Conservation (phyloP, 2,888 invertebrate genomes). For the Trichacis sp. region DNA sequence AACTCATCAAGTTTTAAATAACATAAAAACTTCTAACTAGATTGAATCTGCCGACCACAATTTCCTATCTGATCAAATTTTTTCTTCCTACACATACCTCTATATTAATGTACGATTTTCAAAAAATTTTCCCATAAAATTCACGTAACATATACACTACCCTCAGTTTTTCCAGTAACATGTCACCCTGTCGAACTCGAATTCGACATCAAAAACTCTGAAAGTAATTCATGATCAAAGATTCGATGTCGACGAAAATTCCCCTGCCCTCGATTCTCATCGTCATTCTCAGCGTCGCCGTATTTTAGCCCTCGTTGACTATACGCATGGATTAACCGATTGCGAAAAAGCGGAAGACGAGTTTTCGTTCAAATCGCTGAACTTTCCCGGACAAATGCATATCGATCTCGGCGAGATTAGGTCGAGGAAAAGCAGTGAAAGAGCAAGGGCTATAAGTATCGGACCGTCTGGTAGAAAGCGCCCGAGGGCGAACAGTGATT, state of each 20-base stretch:
- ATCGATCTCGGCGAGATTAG: constrained; percentile 60
- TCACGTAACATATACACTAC: no score
- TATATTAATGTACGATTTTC: no score
- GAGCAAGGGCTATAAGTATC: constrained; percentile 67
- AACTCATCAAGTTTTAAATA: no score
- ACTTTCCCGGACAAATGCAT: constrained; percentile 54
- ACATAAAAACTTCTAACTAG: no score
- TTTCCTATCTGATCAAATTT: no score
- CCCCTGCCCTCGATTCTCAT: neutral
- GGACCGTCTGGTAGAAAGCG: constrained; percentile 66
- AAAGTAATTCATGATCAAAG: no score
- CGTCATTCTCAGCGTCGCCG: constrained; percentile 18
- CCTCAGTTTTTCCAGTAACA: no score
- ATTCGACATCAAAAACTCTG: no score
- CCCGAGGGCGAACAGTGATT: constrained; percentile 66
- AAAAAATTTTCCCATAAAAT: no score
- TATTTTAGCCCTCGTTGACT: constrained; percentile 22
- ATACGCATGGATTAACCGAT: constrained; percentile 34
- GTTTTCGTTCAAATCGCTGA: constrained; percentile 30
- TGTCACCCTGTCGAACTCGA: no score
- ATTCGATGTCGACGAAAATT: neutral
- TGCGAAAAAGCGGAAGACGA: constrained; percentile 20
- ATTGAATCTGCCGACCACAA: no score
- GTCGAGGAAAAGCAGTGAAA: constrained; percentile 57
- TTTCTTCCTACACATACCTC: no score